Base-by-base conservation (phyloP, 2,888 invertebrate species). In the Galerucella nymphaeae region DNA sequence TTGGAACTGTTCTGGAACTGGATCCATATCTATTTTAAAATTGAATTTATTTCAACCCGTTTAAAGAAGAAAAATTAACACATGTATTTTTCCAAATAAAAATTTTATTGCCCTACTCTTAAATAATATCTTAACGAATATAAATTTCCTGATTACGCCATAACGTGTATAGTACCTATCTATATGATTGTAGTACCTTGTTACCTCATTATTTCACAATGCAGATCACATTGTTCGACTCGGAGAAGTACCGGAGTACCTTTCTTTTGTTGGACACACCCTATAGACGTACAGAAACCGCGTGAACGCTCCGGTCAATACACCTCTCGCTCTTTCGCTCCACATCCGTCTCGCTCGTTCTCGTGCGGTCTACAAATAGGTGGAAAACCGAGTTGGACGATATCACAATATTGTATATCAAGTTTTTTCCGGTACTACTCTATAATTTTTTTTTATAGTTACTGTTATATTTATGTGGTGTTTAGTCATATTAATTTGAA, bases 191-290 rank as follows among this genome's bases (percentile, higher is more conserved):
- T 42, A 42, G 41, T 62, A 62, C 61, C 61, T 41, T 67, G 66
- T 67, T 67, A 67, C 66, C 66, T 67, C 41, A 67, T 67, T 67
- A 67, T 58, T 67, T 67, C 66, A 67, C 66, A 67, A 67, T 58
- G 66, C 58, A 58, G 58, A 67, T 67, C 66, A 59, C 66, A 67
- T 67, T 58, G 57, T 45, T 41, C 42, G 42, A n/a, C 18, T 41
- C 18, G 41, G 45, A 41, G 41, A 42, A 62, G 69, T 23, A 61
- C 42, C 42, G 41, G 59, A 58, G 58, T 55, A 66, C 64, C 23
- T 73, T 70, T 70, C 23, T 73, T 70, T 73, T 62, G 58, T 69
- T 61, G 50, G 73, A 62, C 73, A 69, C 75, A 70, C 74, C 73
- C 72, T 70, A 72, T 73, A 76, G 70, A 69, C 64, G 66, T 50